Evolutionary conservation across 2,797 vertebrate species (phyloP).

Genomic region (Cuniculus paca): DNA sequence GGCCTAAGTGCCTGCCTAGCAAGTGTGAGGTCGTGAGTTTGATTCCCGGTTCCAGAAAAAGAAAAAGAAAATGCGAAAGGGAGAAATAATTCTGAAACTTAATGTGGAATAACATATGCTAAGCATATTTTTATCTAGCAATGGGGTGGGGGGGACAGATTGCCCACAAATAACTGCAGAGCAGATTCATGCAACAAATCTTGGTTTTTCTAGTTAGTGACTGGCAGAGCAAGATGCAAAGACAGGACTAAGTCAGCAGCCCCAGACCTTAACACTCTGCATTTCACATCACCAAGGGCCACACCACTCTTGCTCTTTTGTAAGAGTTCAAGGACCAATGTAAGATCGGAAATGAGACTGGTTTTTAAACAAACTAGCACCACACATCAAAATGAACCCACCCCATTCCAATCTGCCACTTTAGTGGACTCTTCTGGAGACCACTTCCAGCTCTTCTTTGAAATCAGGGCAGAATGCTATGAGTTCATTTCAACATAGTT

Average conservation of each 20-base stretch:
- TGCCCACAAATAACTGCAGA: background rate
- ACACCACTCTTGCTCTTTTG: background rate
- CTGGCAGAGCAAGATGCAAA: slow-evolving; percentile 38
- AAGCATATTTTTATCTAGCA: background rate
- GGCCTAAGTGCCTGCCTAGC: no score
- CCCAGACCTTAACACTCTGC: background rate
- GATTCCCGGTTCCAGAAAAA: no score
- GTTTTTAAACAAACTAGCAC: background rate
- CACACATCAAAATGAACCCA: background rate
- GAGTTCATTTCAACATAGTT: background rate
- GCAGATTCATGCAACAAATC: background rate
- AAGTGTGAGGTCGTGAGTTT: no score
- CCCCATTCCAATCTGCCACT: background rate
- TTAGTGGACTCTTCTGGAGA: background rate
- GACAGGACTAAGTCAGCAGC: background rate
- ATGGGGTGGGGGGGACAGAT: background rate
- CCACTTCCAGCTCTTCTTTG: background rate
- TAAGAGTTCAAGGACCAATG: background rate
- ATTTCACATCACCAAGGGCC: background rate
- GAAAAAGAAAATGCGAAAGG: no score
- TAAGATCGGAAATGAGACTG: background rate
- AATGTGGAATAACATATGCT: background rate
- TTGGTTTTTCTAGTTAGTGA: background rate
- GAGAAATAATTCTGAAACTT: slow-evolving; percentile 39
- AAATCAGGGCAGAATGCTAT: background rate